Conservation (phyloP, 2,113 vertebrate genomes). For the Megaceryle torquata region DNA sequence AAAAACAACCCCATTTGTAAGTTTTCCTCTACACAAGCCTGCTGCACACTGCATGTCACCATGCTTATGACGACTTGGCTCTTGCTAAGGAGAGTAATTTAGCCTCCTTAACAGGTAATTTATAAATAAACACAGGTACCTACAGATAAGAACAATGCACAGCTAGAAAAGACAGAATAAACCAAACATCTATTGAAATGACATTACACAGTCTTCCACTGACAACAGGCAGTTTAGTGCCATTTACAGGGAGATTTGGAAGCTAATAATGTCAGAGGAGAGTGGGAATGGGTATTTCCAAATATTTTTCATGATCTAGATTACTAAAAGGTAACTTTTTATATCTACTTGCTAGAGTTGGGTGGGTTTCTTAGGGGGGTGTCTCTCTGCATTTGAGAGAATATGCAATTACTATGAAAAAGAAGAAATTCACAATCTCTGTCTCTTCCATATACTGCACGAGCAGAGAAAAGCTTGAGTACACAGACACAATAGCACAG, state of each 20-base stretch:
- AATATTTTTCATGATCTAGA: neutral
- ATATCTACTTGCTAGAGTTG: neutral
- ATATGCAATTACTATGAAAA: neutral
- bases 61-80: neutral
- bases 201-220: neutral
- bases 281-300: neutral
- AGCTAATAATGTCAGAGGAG: neutral
- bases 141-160: neutral
- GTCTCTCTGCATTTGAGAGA: neutral
- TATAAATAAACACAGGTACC: neutral
- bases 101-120: neutral
- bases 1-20: neutral
- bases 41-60: neutral
- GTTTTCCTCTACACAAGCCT: neutral
- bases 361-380: neutral
- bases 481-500: neutral
- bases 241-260: neutral
- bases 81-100: neutral
- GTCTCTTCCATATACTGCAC: neutral
- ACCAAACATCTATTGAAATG: neutral
- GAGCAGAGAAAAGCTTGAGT: neutral
- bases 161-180: neutral
- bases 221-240: slow-evolving; percentile 7
- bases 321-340: neutral
- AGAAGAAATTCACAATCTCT: neutral